Evolutionary conservation across 2,888 invertebrate genomes (phyloP).

Genomic region (Limnephilus lunatus): DNA sequence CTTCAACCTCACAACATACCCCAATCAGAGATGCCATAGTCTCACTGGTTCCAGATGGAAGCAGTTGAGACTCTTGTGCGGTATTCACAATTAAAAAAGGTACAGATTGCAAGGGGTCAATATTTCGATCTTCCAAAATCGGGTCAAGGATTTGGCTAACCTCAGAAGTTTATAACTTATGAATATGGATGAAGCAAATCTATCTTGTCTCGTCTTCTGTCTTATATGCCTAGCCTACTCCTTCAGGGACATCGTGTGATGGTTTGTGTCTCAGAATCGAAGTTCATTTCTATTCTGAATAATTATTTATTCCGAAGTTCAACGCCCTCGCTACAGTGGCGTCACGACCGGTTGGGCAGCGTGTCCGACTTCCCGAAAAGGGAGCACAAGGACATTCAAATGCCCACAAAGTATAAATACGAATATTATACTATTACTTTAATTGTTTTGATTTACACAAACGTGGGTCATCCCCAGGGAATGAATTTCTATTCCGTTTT

Average conservation of each 20-base stretch:
- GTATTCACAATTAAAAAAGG: too few relatives aligned
- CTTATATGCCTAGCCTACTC: neutral
- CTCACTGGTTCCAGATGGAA: too few relatives aligned
- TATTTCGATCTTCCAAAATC: neutral
- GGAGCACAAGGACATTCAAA: neutral
- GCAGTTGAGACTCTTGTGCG: too few relatives aligned
- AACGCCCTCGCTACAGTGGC: neutral
- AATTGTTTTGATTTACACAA: neutral
- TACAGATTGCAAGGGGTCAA: neutral
- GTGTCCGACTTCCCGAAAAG: neutral
- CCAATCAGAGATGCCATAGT: too few relatives aligned
- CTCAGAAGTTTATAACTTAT: neutral
- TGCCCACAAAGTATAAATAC: neutral
- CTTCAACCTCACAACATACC: too few relatives aligned
- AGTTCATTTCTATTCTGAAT: neutral
- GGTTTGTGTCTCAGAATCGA: neutral
- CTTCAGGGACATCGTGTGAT: neutral
- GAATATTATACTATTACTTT: neutral
- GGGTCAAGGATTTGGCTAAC: neutral
- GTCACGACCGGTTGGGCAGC: neutral
- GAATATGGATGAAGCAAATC: neutral
- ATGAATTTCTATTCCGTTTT: neutral
- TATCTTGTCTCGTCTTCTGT: neutral
- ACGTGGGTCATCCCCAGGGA: neutral
- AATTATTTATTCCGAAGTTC: conserved; percentile 2